These are phyloP conservation scores for Heliocidaris erythrogramma DNA, from an alignment of 35 echinoderm and acorn worm species.

Conservation along the genomic window DNA sequence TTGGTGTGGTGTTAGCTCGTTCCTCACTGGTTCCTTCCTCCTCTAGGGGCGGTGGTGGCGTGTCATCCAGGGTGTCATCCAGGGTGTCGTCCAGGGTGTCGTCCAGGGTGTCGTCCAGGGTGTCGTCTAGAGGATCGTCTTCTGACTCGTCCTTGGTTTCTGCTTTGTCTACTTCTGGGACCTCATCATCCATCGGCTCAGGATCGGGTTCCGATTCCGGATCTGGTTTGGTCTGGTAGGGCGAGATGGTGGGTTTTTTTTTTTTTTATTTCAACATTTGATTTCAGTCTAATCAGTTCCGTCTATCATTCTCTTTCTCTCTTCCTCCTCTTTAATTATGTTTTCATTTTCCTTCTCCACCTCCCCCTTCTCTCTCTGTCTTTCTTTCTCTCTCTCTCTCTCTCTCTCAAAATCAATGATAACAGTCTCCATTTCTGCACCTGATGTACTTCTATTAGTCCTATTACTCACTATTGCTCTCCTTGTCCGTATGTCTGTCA, in stretches of 20 bases:
- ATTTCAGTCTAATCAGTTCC: not conserved
- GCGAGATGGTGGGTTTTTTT: not conserved
- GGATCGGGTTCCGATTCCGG: not conserved
- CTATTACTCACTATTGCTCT: too few relatives aligned
- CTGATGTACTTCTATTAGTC: too few relatives aligned
- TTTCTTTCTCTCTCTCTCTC: not conserved
- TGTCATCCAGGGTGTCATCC: not conserved
- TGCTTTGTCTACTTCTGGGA: not conserved
- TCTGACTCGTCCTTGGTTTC: not conserved
- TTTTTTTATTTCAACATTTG: not conserved
- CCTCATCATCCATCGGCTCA: not conserved
- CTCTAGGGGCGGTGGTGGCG: not conserved
- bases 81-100: conserved; percentile 22
- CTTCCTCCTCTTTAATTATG: not conserved
- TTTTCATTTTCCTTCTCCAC: too few relatives aligned
- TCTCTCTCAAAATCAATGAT: too few relatives aligned
- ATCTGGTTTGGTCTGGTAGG: not conserved
- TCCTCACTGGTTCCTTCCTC: conserved; percentile 21
- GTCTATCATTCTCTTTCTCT: not conserved
- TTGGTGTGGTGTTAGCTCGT: not conserved
- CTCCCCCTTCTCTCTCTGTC: not conserved
- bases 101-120: conserved; percentile 17
- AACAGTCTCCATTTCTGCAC: too few relatives aligned
- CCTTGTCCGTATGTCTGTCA: too few relatives aligned
- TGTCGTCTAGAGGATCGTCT: not conserved